Base-by-base conservation (phyloP, 2,113 vertebrate species). In the Coreoperca whiteheadi region DNA sequence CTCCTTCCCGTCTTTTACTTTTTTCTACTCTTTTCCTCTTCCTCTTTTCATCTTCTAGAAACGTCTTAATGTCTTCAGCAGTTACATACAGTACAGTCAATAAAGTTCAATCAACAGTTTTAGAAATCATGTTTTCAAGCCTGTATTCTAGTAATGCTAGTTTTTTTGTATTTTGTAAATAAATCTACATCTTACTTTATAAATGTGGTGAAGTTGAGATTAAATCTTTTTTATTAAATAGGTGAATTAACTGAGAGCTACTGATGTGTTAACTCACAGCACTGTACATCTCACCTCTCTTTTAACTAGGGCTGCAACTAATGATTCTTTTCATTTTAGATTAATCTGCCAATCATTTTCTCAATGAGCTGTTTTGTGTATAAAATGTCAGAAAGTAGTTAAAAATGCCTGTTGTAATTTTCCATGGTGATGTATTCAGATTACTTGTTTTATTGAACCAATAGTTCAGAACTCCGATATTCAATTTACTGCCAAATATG, bases 161-260 rank as follows among this genome's bases (percentile, higher is more conserved):
- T 32, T 54, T 21, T 68, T 80, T 74, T 77, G 48, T 32, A 65
- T 69, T 72, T 63, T 68, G 34, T 73, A 87, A 79, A 76, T 79
- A 65, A 20, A 81, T 61, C 2, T 53, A 54, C 32, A 76, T 59
- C 25, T 48, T 77, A 65, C 67, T 77, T 64, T 54, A 28, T 39
- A 4, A 23, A 43, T 65, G 48, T 81, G 59, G 25, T 34, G 50
- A 53, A 75, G 30, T 2, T 76, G 14, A 59, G 34, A 43, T 61
- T 0, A 28, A 57, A 43, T 30, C n/a, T 63, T 79, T 53, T 77
- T 21, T 46, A 25, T 64, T 43, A 14, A 32, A 11, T 57, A 75
- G n/a, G 21, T 51, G 37, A 46, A 34, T 28, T 46, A 39, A 70
- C 15, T 8, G 21, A 51, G 32, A 51, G 20, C 5, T 30, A 3